These are phyloP conservation scores for Presbytis comata DNA, from an alignment of 2,797 vertebrate genomes.

Conservation along the genomic window DNA sequence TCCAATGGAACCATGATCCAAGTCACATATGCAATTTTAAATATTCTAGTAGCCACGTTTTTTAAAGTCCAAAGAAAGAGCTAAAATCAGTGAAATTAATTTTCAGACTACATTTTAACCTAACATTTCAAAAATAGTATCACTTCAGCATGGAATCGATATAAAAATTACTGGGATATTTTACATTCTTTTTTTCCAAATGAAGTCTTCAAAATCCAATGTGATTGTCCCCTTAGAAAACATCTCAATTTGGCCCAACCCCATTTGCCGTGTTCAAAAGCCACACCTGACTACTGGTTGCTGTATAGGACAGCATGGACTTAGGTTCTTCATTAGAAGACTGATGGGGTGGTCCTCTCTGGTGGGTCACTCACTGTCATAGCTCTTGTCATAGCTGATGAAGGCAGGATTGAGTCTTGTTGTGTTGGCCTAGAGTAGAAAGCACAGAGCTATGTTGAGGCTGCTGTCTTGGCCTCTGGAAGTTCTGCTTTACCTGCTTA, in stretches of 20 bases:
- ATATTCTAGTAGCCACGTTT: neutral
- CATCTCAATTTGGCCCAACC: neutral
- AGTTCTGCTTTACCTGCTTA: neutral
- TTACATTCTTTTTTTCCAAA: neutral
- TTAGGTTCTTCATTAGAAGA: neutral
- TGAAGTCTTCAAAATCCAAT: neutral
- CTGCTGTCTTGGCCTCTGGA: neutral
- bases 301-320: neutral
- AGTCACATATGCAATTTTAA: neutral
- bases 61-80: neutral
- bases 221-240: slow-evolving; percentile 13
- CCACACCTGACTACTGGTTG: neutral
- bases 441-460: neutral
- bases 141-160: neutral
- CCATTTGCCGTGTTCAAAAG: neutral
- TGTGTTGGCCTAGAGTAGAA: neutral
- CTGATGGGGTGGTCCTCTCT: neutral
- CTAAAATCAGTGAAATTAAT: neutral
- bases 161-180: neutral
- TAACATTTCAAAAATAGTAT: neutral
- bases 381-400: neutral
- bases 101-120: neutral
- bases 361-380: neutral
- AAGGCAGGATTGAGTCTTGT: neutral
- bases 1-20: neutral